Base-by-base conservation (phyloP, 2,888 invertebrate genomes). In the Drosophila picticornis region DNA sequence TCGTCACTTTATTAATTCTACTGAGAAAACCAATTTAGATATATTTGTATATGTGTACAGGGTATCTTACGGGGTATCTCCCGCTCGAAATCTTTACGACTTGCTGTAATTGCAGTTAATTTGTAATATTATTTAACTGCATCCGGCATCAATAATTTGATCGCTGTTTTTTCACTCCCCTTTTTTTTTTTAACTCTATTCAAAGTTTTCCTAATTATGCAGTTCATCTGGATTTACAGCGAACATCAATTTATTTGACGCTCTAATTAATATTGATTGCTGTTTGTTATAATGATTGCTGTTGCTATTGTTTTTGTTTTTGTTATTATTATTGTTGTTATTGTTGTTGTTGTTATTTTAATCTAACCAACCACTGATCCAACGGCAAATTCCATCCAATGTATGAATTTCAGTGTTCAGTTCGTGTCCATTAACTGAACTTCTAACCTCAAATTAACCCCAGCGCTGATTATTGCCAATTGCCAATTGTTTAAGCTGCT, bases 401-500 rank as follows among this genome's bases (percentile, higher is more conserved):
- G 32, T 60, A 7, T 32, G 32, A 3, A 51, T 36, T 36, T 29
- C 2, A 60, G 31, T 36, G 36, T 51, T 50, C 46, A n/a, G 22
- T 57, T 22, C 43, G n/a, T 72, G 56, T 57, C n/a, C n/a, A 46
- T 67, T 68, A 75, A 69, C 50, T 59, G 25, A 67, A 64, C 29
- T 9, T 16, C 76, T 75, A 75, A 75, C 63, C 70, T 46, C 53
- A 74, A 59, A 71, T 69, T 75, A 69, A 69, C 73, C 51, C 25
- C 11, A 6, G n/a, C 29, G 27, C 51, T 29, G 19, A 27, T n/a
- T 51, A 58, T 32, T 51, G 63, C 19, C 7, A 34, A 34, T 34
- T 34, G 29, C 61, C 40, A 43, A 46, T 46, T 68, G 62, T 50
- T 19, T 56, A 66, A 16, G 56, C 60, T 25, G 48, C 57, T 40